phyloP scores from a whole-genome alignment of 1,140 invertebrate species.

The Phthorimaea operculella region DNA sequence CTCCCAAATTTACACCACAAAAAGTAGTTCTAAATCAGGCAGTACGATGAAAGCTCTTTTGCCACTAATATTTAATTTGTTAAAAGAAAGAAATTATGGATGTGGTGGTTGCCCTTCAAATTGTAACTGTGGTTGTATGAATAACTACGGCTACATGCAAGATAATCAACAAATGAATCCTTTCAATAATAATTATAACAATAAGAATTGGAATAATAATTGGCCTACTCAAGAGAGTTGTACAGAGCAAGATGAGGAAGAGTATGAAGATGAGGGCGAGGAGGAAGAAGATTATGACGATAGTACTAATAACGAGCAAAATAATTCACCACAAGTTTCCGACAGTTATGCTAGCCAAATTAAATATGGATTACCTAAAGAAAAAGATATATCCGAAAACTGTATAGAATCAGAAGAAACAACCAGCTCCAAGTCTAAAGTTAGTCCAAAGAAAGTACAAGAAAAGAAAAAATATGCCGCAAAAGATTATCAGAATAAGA shows the following conservation, averaged over 20 bases:
- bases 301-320: background rate
- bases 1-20: background rate
- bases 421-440: background rate
- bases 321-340: conserved; percentile 13
- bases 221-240: background rate
- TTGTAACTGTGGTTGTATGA: conserved; percentile 19
- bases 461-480: background rate
- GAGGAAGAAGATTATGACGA: too few species aligned
- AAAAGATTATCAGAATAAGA: conserved; percentile 11
- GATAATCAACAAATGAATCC: background rate
- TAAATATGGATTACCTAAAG: conserved; percentile 13
- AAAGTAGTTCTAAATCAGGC: background rate
- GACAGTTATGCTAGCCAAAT: conserved; percentile 29
- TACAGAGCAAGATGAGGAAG: too few species aligned
- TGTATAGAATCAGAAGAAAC: background rate
- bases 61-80: conserved; percentile 39
- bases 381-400: background rate
- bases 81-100: conserved; percentile 29
- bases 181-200: background rate
- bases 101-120: conserved; percentile 23
- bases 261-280: too few species aligned
- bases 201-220: background rate
- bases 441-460: background rate
- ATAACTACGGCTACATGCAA: conserved; percentile 12
- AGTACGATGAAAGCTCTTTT: conserved; percentile 30